A percentile compares a stretch with the other conserved stretches of the same genome.
phyloP scores from a whole-genome alignment of 2,888 invertebrate genomes.

The Eudemis profundana region DNA sequence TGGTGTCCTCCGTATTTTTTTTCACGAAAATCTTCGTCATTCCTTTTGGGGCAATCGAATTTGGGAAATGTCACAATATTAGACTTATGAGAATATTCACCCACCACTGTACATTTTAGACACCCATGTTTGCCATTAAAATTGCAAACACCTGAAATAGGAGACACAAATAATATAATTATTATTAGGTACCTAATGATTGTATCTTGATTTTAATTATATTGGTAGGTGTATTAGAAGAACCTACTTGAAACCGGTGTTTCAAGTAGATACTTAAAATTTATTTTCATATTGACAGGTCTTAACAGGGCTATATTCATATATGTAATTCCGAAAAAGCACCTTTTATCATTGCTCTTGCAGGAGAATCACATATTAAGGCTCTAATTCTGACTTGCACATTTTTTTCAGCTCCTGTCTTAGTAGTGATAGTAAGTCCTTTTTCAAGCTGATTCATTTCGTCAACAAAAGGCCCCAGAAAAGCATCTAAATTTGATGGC shows the following conservation, averaged over 20 bases:
- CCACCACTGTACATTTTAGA: constrained; percentile 45
- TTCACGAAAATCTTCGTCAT: constrained; percentile 47
- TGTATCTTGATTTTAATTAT: neutral
- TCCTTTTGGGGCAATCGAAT: constrained; percentile 38
- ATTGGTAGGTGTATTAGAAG: neutral
- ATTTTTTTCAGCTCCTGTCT: constrained; percentile 4
- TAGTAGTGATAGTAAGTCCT: neutral
- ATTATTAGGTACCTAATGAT: neutral
- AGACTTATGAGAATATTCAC: constrained; percentile 47
- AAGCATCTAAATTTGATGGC: constrained; percentile 4
- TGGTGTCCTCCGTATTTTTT: constrained; percentile 49
- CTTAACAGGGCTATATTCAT: no score
- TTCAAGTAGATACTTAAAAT: no score
- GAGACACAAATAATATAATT: constrained; percentile 42
- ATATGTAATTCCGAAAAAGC: neutral
- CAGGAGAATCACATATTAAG: constrained; percentile 12
- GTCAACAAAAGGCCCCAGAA: constrained; percentile 8
- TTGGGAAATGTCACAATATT: constrained; percentile 43
- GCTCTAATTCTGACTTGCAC: constrained; percentile 7
- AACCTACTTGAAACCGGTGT: no score
- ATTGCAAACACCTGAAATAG: constrained; percentile 46
- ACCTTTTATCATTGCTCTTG: constrained; percentile 20
- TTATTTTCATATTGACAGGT: no score
- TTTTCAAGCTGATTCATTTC: constrained; percentile 10
- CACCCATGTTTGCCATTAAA: no score